Evolutionary conservation across 2,797 vertebrate genomes (phyloP).

Genomic region (Coendou prehensilis): DNA sequence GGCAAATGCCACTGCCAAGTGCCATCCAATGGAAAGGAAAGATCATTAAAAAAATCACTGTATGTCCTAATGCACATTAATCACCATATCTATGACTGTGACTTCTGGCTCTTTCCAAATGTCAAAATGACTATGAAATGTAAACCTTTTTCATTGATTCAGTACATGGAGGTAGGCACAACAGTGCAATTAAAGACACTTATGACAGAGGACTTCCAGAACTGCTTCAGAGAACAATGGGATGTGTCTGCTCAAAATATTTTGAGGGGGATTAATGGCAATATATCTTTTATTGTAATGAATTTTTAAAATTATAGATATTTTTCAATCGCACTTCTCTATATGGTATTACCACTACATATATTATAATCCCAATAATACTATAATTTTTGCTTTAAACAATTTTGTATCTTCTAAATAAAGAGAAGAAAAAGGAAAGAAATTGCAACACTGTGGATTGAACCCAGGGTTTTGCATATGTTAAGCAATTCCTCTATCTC

Average conservation of each 20-base stretch:
- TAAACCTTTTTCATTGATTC: not conserved
- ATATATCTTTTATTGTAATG: not conserved
- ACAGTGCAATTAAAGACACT: not conserved
- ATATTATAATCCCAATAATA: not conserved
- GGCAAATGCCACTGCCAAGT: no score
- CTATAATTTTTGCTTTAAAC: not conserved
- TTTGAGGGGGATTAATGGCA: not conserved
- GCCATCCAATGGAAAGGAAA: no score
- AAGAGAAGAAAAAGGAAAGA: not conserved
- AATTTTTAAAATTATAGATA: not conserved
- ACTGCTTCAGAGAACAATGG: not conserved
- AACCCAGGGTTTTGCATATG: not conserved
- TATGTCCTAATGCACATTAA: no score
- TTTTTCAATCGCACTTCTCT: not conserved
- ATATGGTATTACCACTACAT: not conserved
- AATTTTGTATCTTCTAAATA: constrained; percentile 18
- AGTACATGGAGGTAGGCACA: not conserved
- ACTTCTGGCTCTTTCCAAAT: no score
- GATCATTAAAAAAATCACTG: no score
- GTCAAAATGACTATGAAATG: no score
- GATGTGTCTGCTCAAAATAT: not conserved
- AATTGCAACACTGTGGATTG: not conserved
- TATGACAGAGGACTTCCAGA: not conserved
- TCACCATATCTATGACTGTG: no score
- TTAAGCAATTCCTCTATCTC: not conserved